phyloP scores from a whole-genome alignment of 1,140 invertebrate species.

The Adelges cooleyi region DNA sequence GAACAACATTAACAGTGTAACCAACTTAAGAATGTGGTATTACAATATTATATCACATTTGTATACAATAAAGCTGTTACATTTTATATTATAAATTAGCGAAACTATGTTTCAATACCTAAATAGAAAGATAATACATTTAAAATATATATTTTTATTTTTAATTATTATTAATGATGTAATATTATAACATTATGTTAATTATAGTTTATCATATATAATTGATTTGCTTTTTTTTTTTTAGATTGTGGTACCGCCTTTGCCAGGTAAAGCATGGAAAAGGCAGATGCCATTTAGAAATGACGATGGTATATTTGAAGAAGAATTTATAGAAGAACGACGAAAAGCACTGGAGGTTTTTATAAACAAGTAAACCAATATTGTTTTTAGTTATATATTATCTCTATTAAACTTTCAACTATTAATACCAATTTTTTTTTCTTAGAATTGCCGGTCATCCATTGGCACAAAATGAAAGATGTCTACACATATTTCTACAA shows the following conservation, averaged over 20 bases:
- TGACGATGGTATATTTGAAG: constrained; percentile 99
- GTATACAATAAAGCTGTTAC: too few species aligned
- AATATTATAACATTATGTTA: not conserved
- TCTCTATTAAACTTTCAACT: too few species aligned
- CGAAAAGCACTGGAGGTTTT: constrained; percentile 96
- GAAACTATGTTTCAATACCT: too few species aligned
- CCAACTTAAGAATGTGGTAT: too few species aligned
- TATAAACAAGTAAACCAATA: constrained; percentile 90
- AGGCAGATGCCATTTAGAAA: constrained; percentile 93
- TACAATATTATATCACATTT: too few species aligned
- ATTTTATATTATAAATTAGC: too few species aligned
- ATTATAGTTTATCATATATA: too few species aligned
- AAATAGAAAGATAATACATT: too few species aligned
- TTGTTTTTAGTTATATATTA: too few species aligned
- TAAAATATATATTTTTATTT: too few species aligned
- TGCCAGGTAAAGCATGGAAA: constrained; percentile 98
- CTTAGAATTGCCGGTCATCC: constrained; percentile 95
- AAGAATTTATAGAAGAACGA: constrained; percentile 98
- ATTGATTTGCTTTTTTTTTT: constrained; percentile 29
- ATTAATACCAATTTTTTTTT: constrained; percentile 31
- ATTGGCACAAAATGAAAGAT: constrained; percentile 98
- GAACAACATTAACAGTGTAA: too few species aligned
- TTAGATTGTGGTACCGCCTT: constrained; percentile 91
- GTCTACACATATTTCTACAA: constrained; percentile 99
- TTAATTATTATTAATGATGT: not conserved